Conservation (phyloP, 2,888 invertebrate genomes). For the Ochropacha duplaris region DNA sequence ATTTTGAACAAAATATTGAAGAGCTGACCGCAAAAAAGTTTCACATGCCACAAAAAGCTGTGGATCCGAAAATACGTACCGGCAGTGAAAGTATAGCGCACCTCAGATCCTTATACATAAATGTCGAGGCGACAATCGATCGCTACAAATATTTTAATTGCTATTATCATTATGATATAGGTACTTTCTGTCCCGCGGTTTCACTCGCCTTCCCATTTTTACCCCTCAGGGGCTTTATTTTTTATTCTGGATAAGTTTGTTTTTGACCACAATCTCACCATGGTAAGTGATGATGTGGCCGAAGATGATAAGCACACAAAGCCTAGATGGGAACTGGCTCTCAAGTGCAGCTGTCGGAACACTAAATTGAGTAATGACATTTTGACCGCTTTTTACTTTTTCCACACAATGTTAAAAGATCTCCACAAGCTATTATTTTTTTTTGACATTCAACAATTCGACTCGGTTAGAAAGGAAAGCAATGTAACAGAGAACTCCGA, state of each 20-base stretch:
- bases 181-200: too few species aligned
- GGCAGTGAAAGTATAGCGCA: not conserved
- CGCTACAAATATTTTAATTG: not conserved
- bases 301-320: too few species aligned
- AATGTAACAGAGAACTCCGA: not conserved
- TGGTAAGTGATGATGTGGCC: too few species aligned
- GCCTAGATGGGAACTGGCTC: too few species aligned
- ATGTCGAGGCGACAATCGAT: not conserved
- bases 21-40: not conserved
- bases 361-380: too few species aligned
- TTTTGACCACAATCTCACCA: too few species aligned
- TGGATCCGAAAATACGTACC: not conserved
- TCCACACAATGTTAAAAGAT: not conserved
- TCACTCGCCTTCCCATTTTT: too few species aligned
- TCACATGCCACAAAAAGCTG: conserved; percentile 5
- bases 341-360: too few species aligned
- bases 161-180: not conserved
- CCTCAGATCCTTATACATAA: not conserved
- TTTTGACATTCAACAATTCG: conserved; percentile 9
- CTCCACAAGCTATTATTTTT: not conserved
- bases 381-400: too few species aligned
- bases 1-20: not conserved
- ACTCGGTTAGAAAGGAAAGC: conserved; percentile 5
- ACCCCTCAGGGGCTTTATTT: too few species aligned
- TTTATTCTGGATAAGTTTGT: too few species aligned